phyloP scores from a whole-genome alignment of 2,113 vertebrate species.

The Clinocottus analis region DNA sequence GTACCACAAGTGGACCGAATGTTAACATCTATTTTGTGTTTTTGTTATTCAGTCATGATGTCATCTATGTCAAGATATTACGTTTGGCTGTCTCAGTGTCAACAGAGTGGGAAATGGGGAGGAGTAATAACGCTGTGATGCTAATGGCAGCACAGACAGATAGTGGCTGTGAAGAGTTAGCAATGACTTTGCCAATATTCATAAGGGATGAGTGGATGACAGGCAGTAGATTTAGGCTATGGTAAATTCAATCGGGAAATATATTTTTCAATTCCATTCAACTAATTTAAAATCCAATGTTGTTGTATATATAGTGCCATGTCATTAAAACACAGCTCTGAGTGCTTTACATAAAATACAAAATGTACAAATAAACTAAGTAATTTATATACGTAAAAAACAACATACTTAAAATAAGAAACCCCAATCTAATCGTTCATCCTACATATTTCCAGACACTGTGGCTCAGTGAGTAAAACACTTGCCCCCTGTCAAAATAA shows the following conservation, averaged over 20 bases:
- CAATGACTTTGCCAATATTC: constrained; percentile 7
- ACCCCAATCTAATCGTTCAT: neutral
- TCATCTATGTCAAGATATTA: constrained; percentile 45
- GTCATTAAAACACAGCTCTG: too few species aligned
- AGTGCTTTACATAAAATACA: too few species aligned
- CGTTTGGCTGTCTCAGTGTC: constrained; percentile 29
- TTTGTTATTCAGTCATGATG: constrained; percentile 56
- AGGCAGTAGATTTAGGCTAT: neutral
- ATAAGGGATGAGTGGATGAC: neutral
- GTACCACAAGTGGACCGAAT: constrained; percentile 52
- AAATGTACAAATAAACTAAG: too few species aligned
- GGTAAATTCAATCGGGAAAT: too few species aligned
- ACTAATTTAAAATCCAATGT: too few species aligned
- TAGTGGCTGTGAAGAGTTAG: constrained; percentile 22
- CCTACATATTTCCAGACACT: neutral
- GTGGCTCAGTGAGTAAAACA: neutral
- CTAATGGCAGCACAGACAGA: constrained; percentile 39
- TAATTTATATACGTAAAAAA: too few species aligned
- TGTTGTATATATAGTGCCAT: too few species aligned
- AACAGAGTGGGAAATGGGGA: constrained; percentile 36
- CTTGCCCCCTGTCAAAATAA: neutral
- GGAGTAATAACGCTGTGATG: constrained; percentile 32
- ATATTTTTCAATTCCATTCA: too few species aligned
- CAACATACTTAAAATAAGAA: neutral
- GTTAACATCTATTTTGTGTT: constrained; percentile 58